Conservation (phyloP, 2,113 vertebrate genomes). For the Eleginops maclovinus region DNA sequence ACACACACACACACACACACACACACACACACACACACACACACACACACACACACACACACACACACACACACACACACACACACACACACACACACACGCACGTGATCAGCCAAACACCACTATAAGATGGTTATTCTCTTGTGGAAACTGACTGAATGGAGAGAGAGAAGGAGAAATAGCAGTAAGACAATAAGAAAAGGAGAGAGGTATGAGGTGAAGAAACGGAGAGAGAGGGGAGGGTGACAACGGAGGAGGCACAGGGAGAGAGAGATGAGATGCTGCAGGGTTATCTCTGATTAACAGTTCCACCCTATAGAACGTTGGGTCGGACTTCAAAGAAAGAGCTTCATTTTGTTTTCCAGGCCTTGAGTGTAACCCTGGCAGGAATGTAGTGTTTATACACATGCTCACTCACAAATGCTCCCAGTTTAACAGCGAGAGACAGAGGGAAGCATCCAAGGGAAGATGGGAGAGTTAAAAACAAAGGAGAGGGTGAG, state of each 20-base stretch:
- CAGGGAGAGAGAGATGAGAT: conserved; percentile 65
- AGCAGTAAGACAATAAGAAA: conserved; percentile 69
- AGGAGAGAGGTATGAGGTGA: conserved; percentile 91
- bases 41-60: too few species aligned
- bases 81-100: conserved; percentile 40
- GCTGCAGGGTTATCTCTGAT: conserved; percentile 93
- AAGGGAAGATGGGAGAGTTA: conserved; percentile 38
- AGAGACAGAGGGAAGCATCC: background rate
- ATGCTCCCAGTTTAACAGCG: conserved; percentile 38
- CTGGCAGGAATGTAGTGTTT: conserved; percentile 69
- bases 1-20: too few species aligned
- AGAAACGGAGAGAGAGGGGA: conserved; percentile 84
- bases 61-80: conserved; percentile 12
- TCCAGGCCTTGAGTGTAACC: conserved; percentile 68
- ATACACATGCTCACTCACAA: conserved; percentile 31
- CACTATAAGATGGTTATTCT: conserved; percentile 83
- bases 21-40: too few species aligned
- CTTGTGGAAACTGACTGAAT: conserved; percentile 83
- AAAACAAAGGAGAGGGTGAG: conserved; percentile 25
- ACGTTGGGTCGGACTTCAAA: conserved; percentile 83
- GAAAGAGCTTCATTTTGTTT: conserved; percentile 67
- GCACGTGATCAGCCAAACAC: conserved; percentile 88
- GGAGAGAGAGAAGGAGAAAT: conserved; percentile 84
- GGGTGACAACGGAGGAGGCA: conserved; percentile 79
- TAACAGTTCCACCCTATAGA: conserved; percentile 90